phyloP scores from a whole-genome alignment of 2,888 invertebrate species.

The Microchrysa polita region DNA sequence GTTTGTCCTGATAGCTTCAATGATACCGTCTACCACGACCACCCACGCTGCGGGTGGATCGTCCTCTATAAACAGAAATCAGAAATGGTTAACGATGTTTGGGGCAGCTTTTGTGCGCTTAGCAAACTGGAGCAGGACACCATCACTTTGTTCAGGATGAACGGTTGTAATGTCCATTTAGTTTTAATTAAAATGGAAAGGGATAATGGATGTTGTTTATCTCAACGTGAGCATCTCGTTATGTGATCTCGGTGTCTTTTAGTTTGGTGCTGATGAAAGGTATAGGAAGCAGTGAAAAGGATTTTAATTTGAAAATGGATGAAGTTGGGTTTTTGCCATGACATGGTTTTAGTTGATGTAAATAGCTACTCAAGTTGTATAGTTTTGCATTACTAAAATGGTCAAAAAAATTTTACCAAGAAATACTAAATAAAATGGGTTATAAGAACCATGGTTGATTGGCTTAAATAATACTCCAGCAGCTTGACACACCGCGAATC shows the following conservation, averaged over 20 bases:
- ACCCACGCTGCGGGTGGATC: neutral
- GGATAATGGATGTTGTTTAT: conserved; percentile 44
- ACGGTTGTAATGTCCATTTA: conserved; percentile 49
- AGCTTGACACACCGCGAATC: no score
- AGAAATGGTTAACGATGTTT: conserved; percentile 49
- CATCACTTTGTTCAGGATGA: conserved; percentile 41
- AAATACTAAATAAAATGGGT: no score
- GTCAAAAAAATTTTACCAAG: no score
- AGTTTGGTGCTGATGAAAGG: conserved; percentile 9
- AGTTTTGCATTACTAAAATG: no score
- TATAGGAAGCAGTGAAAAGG: neutral
- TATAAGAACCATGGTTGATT: no score
- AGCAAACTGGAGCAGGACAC: conserved; percentile 9
- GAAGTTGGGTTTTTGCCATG: no score
- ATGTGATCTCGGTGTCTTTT: conserved; percentile 34
- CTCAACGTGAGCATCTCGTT: conserved; percentile 46
- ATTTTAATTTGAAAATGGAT: neutral
- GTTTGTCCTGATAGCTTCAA: conserved; percentile 11
- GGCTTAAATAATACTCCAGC: no score
- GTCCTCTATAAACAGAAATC: conserved; percentile 39
- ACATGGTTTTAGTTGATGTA: no score
- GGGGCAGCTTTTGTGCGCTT: conserved; percentile 46
- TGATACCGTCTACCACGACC: conserved; percentile 1
- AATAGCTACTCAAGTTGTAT: no score
- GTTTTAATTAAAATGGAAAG: conserved; percentile 49